A percentile compares a stretch with the other conserved stretches of the same genome.
These are phyloP conservation scores for Kryphioiulus occultus DNA, from an alignment of 2,888 invertebrate genomes.

Conservation along the genomic window DNA sequence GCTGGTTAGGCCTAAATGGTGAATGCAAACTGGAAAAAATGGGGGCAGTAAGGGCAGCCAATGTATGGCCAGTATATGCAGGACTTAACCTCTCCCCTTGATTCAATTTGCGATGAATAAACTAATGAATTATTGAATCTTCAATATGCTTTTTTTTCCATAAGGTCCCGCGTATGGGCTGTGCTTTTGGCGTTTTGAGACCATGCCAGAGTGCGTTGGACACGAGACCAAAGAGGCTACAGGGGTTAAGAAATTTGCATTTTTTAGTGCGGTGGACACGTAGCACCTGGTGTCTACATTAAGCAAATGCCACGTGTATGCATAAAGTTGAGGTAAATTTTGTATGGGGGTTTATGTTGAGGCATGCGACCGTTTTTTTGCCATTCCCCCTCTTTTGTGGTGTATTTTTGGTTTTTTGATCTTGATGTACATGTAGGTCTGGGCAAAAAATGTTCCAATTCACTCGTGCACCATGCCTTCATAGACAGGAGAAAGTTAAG, in stretches of 20 bases:
- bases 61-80: constrained; percentile 20
- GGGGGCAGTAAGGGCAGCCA: constrained; percentile 12
- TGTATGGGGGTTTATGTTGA: neutral
- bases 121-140: constrained; percentile 35
- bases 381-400: neutral
- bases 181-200: neutral
- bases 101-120: constrained; percentile 31
- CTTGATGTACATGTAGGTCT: constrained; percentile 6
- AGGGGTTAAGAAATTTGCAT: constrained; percentile 29
- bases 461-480: neutral
- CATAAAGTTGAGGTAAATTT: neutral
- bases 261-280: neutral
- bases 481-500: neutral
- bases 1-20: neutral
- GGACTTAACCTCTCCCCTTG: constrained; percentile 35
- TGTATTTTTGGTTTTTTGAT: constrained; percentile 22
- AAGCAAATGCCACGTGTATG: constrained; percentile 31
- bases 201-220: constrained; percentile 15
- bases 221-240: constrained; percentile 33
- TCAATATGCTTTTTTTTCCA: neutral
- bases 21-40: constrained; percentile 10
- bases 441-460: neutral
- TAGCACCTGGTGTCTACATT: constrained; percentile 20
- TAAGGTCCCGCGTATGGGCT: neutral
- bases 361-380: constrained; percentile 4